phyloP scores from a whole-genome alignment of 2,888 invertebrate genomes.

The Meta bourneti region DNA sequence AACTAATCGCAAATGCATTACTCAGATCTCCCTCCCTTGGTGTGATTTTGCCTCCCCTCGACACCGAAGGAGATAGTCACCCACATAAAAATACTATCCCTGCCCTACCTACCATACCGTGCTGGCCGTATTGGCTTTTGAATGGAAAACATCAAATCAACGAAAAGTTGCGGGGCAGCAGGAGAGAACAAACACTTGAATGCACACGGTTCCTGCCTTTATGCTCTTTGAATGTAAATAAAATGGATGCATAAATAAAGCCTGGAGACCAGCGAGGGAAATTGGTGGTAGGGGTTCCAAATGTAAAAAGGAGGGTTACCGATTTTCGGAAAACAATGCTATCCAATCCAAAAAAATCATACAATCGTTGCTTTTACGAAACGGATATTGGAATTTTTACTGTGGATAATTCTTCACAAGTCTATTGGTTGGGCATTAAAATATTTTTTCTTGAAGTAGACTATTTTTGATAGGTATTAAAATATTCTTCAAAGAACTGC shows the following conservation, averaged over 20 bases:
- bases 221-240: neutral
- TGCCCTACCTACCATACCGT: slow-evolving; percentile 30
- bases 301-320: no score
- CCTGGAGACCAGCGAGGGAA: neutral
- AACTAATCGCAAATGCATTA: slow-evolving; percentile 76
- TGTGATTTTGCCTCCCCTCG: slow-evolving; percentile 54
- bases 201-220: neutral
- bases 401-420: no score
- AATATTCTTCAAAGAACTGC: no score
- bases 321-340: no score
- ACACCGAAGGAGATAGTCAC: slow-evolving; percentile 48
- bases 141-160: slow-evolving; percentile 31
- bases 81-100: slow-evolving; percentile 34
- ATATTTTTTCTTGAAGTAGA: no score
- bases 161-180: slow-evolving; percentile 2
- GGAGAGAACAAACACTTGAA: neutral
- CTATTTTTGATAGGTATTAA: no score
- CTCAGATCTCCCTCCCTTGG: slow-evolving; percentile 64
- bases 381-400: no score
- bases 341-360: no score
- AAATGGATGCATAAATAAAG: neutral
- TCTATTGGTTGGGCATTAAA: no score
- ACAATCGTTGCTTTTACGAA: no score
- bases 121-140: slow-evolving; percentile 23
- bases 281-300: neutral